These are phyloP conservation scores for Percopsis transmontana DNA, from an alignment of 2,113 vertebrate genomes.

Conservation along the genomic window DNA sequence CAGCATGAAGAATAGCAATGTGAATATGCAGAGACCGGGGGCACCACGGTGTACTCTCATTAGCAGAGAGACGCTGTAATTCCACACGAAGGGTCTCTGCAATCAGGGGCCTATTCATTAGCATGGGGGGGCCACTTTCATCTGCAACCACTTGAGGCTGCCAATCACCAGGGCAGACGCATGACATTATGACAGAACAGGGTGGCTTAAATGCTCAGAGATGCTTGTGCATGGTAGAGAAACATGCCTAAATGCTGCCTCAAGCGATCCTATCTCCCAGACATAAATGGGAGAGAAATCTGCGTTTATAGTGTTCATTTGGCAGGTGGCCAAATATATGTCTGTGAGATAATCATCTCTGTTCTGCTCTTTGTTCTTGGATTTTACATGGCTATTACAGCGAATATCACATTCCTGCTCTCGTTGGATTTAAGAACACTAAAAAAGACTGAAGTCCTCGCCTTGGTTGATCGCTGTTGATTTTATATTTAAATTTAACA, in stretches of 20 bases:
- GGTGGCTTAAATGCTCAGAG: constrained; percentile 80
- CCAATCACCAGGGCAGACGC: constrained; percentile 89
- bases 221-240: constrained; percentile 65
- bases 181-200: constrained; percentile 76
- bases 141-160: constrained; percentile 95
- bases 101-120: constrained; percentile 99
- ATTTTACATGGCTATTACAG: constrained; percentile 40
- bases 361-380: constrained; percentile 61
- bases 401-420: constrained; percentile 32
- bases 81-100: constrained; percentile 95
- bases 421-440: constrained; percentile 19
- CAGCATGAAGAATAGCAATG: constrained; percentile 91
- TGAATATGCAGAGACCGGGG: constrained; percentile 95
- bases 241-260: constrained; percentile 72
- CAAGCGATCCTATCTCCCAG: constrained; percentile 56
- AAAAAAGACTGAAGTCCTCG: too few relatives aligned
- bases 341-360: constrained; percentile 72
- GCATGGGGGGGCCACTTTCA: constrained; percentile 94
- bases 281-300: constrained; percentile 69
- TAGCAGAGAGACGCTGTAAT: constrained; percentile 94
- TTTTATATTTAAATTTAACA: too few relatives aligned
- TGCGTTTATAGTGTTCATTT: constrained; percentile 73
- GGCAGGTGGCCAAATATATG: constrained; percentile 70
- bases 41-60: constrained; percentile 88
- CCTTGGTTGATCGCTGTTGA: too few relatives aligned